Base-by-base conservation (phyloP, 1,140 invertebrate genomes). In the Drosophila nigromelanica region DNA sequence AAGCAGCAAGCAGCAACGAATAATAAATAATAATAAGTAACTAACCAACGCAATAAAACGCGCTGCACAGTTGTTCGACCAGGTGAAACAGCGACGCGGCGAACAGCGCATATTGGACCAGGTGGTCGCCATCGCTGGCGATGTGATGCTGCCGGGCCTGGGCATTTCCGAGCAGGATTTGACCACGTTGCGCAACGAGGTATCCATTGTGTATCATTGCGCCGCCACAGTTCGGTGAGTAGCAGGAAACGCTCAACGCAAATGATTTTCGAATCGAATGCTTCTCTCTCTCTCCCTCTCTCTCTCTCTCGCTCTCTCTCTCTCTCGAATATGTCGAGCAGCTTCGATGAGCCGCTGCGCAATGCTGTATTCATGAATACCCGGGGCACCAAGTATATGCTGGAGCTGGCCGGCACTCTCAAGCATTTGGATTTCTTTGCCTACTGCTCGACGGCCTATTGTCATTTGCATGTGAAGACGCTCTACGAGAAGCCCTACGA, bases 131-230 rank as follows among this genome's bases (percentile, higher is more conserved):
- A 94, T 99, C 1, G 89, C 92, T 39, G 98, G 98, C 0, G 98
- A 99, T 92, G 95, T 98, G 1, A 92, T 94, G 5, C 79, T 94
- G 35, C 93, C 94, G 0, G 95, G 95, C 21, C 92, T 99, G 24
- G 98, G 96, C 3, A 92, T 99, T 4, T 95, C 93, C 7, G 89
- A 94, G 0, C 91, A 93, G n/a, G 96, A 98, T 91, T 92, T 94
- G 50, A 87, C 95, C 61, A 92, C 94, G 14, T 90, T 99, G 0
- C 93, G 93, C 21, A 93, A 96, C 5, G 94, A 95, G 70, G 94
- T 98, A 1, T 93, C 95, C 39, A 95, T 98, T 51, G 95, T 99
- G 0, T 97, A 97, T 86, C 98, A 99, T 86, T 96, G 94, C 30
- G 98, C 98, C 0, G 98, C 98, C 0, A 98, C 98, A 43, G 96